Evolutionary conservation across 1,140 invertebrate genomes (phyloP), one percentile per base, ranked within the genome.

Genomic region (Cotesia chilonis): DNA sequence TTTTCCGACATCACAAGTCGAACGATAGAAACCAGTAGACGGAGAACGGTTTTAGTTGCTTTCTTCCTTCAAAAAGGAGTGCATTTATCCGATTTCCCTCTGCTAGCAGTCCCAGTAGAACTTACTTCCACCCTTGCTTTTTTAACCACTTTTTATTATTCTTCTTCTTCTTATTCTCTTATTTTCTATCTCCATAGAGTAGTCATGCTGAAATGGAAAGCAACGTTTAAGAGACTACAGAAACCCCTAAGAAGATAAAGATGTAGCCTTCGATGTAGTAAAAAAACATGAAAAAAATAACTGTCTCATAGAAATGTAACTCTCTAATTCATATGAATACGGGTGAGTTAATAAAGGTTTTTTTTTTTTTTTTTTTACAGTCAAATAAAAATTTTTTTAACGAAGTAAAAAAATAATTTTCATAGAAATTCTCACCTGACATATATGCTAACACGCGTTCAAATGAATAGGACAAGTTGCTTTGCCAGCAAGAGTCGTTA

Each of bases 1-100:
- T 36, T 38, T 54, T 63, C 57, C 28, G 59, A 54, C 69, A 70
- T 59, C 51, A 61, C 72, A 57, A 71, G 60, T 41, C 28, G 68
- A 37, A 57, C 54, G 74, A 69, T 61, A 65, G 38, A 51, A 67
- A 54, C 41, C 66, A 47, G 57, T 36, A 73, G 63, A 57, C 38
- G 64, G 54, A 41, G 61, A 70, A 64, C 38, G 51, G 73, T 68
- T 55, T 68, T 14, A 68, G 51, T 68, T 41, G 68, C 51, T 74
- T 71, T 74, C 61, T 64, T 65, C 52, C 36, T 59, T 38, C 28
- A 20, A 41, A 72, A 72, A 72, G 73, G 69, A 75, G 54, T 69
- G 66, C 70, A 75, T 70, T 75, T 71, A 75, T 75, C 74, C 74
- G 74, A 75, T 75, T 75, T 75, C 55, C 66, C 70, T 69, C 41